Base-by-base conservation (phyloP, 2,797 vertebrate genomes). In the Pantherophis vulpinus region DNA sequence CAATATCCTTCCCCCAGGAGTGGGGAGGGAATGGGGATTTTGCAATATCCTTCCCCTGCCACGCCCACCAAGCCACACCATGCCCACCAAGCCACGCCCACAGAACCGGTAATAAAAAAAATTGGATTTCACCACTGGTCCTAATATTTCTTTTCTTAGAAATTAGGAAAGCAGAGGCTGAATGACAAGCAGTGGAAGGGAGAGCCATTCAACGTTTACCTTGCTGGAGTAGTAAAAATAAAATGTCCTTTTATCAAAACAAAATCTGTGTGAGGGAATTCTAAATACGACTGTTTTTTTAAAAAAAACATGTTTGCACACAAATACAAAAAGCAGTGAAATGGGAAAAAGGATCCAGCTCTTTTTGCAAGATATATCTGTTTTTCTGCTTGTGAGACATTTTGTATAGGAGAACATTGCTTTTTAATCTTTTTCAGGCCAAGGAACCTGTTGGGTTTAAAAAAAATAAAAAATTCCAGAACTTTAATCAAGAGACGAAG, bases 281-380 rank as follows among this genome's bases (percentile, higher is more conserved):
- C 70, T 79, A 79, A 42, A 23, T 10, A 42, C 0, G 8, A 79
- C 32, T 20, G 16, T 20, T 42, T 79, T 42, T 9, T 55, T 12
- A 74, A 37, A 74, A 74, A 32, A 25, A 25, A 1, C 18, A 37
- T 18, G 0, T 1, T 0, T 0, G 0, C 18, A 9, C 70, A 37
- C 16, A 79, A 10, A 20, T 79, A 79, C 18, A 42, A 79, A 63
- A 42, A 79, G 3, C 74, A 79, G 74, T 10, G 3, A 42, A 79
- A 11, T 79, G 74, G 18, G 18, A 4, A 3, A 79, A 42, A 79
- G 37, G 0, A 79, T 42, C 74, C 9, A 23, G 37, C 3, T 23
- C 37, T 63, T 63, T 79, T 79, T 42, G 74, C 18, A 79, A 23
- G 18, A 20, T 20, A 23, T 79, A 37, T 5, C 37, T 42, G 37